Base-by-base conservation (phyloP, 2,113 vertebrate genomes). In the Phoenicopterus ruber region DNA sequence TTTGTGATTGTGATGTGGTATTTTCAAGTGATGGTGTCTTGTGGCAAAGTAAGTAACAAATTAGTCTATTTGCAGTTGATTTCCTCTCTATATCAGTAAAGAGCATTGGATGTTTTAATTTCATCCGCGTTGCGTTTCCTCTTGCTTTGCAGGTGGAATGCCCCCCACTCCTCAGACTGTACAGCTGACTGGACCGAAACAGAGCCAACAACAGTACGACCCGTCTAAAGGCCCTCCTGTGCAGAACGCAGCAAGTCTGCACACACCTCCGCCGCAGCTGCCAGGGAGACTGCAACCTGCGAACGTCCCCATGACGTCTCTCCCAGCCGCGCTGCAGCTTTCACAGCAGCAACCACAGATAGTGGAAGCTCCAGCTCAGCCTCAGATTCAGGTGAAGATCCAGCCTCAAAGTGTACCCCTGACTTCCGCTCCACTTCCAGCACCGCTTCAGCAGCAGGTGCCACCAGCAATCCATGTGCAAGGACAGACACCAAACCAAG, bases 181-280 rank as follows among this genome's bases (percentile, higher is more conserved):
- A 50, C 99, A 99, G 96, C 98, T 99, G 63, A 98, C 98, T 46
- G 99, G 99, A 42, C 99, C 99, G 98, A 99, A 99, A 86, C 99
- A 98, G 97, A 99, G 96, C 94, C 99, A 99, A 95, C 99, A 99
- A 44, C 99, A 99, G 85, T 99, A 99, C 12, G 99, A 99, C 97
- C 99, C 98, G 9, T 99, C 99, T 44, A 99, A 99, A 97, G 99
- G 99, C 47, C 99, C 99, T 12, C 99, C 99, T 0, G 99, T 99
- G 87, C 99, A 99, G 98, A 99, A 99, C 7, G 99, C 99, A 2
- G 99, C 99, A 13, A 99, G 99, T 55, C 97, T 99, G 67, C 99
- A 99, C 95, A 99, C 99, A 0, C 99, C 99, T 3, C 99, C 99
- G 0, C 99, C 99, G 2, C 99, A 99, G 97, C 97, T 99, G 79